Evolutionary conservation across 1,140 invertebrate genomes (phyloP), one percentile per base, ranked within the genome.

Genomic region (Gonioctena quinquepunctata): DNA sequence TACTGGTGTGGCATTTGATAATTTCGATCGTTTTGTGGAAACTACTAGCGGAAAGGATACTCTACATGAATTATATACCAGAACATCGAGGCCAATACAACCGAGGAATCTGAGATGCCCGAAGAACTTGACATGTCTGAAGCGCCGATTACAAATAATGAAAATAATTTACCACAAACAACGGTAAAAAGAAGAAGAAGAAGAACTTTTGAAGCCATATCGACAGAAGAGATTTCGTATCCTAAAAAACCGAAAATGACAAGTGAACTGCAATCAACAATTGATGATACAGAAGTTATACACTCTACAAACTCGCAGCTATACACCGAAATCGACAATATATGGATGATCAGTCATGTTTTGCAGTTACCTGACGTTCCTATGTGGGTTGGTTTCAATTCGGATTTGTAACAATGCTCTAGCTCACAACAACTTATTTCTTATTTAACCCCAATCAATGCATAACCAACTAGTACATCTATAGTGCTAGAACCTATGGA

Each of bases 41-140:
- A 42, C 84, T 48, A n/a, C 72, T 13, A 79, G 69, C 74, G 83
- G 82, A 22, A 82, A 81, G 74, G 82, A 81, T 22, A 85, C 83
- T 62, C 52, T 85, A 5, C 81, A 85, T 72, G 84, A 85, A 85
- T 86, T 11, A 82, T 82, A 50, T 84, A 25, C 57, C 69, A 70
- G 33, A 25, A 66, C 28, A 56, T 56, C 49, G 28, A 42, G n/a
- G 7, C 19, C 42, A 60, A 59, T 42, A 1, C 28, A 11, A 7
- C 28, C 8, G 5, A 42, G 8, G 28, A 42, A 8, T 42, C 28
- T 11, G 28, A 7, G n/a, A 42, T n/a, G 3, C 28, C 8, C 8
- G 28, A n/a, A n/a, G n/a, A n/a, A n/a, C n/a, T n/a, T n/a, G n/a
- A n/a, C n/a, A n/a, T n/a, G n/a, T 7, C n/a, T 2, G 6, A 42